Evolutionary conservation across 2,888 invertebrate genomes (phyloP), one percentile per base, ranked within the genome.

Genomic region (Hyppa rectilinea): DNA sequence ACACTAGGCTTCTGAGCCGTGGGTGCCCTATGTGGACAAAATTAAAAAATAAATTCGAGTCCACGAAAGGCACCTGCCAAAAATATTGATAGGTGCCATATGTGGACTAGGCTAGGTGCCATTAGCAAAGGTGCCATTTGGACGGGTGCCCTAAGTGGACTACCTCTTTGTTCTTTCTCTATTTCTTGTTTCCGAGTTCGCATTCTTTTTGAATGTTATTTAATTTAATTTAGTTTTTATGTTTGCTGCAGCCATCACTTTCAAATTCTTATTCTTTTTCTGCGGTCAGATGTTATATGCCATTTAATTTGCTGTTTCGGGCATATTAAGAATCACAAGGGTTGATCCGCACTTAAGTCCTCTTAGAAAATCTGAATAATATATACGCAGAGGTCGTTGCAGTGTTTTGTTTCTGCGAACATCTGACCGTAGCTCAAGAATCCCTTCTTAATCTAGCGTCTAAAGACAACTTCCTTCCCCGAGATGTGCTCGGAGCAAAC

Each of bases 91-190:
- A n/a, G n/a, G n/a, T n/a, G n/a, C n/a, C n/a, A n/a, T n/a, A n/a
- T n/a, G n/a, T n/a, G n/a, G n/a, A n/a, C n/a, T n/a, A n/a, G n/a
- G n/a, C n/a, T n/a, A n/a, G n/a, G n/a, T n/a, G n/a, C n/a, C n/a
- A n/a, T n/a, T n/a, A n/a, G n/a, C n/a, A n/a, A n/a, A n/a, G n/a
- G n/a, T n/a, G n/a, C n/a, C n/a, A n/a, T n/a, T n/a, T n/a, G n/a
- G n/a, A n/a, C n/a, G n/a, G n/a, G n/a, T n/a, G n/a, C n/a, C n/a
- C n/a, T n/a, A n/a, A n/a, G n/a, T n/a, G n/a, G n/a, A n/a, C n/a
- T n/a, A n/a, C n/a, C n/a, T n/a, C n/a, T n/a, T 75, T 80, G 81
- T 80, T 81, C 63, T 67, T 70, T 83, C 67, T 76, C 70, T 81
- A 40, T 62, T 65, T n/a, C 4, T n/a, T 47, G 7, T 50, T 63